These are phyloP conservation scores for Dendroctonus valens DNA, from an alignment of 1,140 invertebrate species.

Conservation along the genomic window DNA sequence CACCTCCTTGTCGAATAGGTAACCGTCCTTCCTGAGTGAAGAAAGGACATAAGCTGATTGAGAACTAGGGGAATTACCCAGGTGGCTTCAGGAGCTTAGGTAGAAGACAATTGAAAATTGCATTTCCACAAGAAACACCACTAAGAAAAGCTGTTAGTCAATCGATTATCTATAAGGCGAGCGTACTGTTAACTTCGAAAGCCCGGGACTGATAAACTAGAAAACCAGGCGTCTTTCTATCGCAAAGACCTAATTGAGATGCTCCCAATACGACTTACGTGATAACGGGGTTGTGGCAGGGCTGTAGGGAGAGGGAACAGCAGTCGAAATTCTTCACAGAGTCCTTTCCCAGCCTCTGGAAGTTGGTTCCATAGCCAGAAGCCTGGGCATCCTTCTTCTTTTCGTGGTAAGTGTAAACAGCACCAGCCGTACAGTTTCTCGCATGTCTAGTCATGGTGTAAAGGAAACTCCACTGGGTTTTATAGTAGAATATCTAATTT, in stretches of 20 bases:
- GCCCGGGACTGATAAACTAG: too few relatives aligned
- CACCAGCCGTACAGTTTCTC: constrained; percentile 95
- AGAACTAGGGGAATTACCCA: not conserved
- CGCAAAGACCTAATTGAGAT: too few relatives aligned
- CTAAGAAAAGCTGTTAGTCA: too few relatives aligned
- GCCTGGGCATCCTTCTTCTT: constrained; percentile 93
- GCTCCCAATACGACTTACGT: constrained; percentile 59
- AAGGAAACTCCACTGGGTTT: not conserved
- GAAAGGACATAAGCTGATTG: constrained; percentile 15
- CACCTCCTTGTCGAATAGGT: constrained; percentile 96
- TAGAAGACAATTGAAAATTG: too few relatives aligned
- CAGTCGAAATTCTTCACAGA: constrained; percentile 98
- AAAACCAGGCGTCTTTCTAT: too few relatives aligned
- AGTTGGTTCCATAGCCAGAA: constrained; percentile 87
- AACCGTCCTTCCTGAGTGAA: constrained; percentile 79
- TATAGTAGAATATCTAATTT: too few relatives aligned
- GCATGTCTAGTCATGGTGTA: constrained; percentile 88
- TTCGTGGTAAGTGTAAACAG: constrained; percentile 98
- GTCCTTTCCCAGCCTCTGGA: constrained; percentile 88
- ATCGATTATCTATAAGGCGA: too few relatives aligned
- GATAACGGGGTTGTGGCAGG: constrained; percentile 85
- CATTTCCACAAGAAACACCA: too few relatives aligned
- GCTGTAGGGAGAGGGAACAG: constrained; percentile 94
- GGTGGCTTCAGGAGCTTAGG: not conserved
- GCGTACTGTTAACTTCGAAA: too few relatives aligned